Evolutionary conservation across 1,140 invertebrate species (phyloP).

Genomic region (Bacillus rossius): DNA sequence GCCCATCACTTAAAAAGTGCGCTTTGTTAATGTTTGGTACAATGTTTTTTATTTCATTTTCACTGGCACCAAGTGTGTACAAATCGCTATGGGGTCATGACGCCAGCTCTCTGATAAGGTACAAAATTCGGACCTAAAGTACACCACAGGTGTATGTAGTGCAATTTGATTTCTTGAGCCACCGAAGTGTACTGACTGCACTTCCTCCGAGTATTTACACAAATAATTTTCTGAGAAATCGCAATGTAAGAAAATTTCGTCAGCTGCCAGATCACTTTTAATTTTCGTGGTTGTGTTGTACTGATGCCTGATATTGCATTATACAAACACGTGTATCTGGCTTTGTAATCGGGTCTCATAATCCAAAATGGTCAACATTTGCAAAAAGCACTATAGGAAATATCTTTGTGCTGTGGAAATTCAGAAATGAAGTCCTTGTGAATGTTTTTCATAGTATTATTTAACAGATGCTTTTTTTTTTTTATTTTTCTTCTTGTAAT

Average conservation of each 20-base stretch:
- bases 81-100: constrained; percentile 21
- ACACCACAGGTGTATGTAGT: constrained; percentile 5
- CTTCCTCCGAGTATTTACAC: constrained; percentile 11
- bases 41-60: not conserved
- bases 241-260: constrained; percentile 5
- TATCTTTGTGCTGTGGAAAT: not conserved
- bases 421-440: no score
- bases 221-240: constrained; percentile 18
- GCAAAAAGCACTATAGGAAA: constrained; percentile 2
- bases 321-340: constrained; percentile 1
- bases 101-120: constrained; percentile 17
- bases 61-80: constrained; percentile 18
- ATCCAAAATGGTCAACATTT: constrained; percentile 2
- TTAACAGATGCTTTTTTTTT: not conserved
- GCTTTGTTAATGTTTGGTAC: not conserved
- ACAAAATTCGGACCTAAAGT: constrained; percentile 15
- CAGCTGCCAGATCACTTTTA: not conserved
- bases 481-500: constrained; percentile 7
- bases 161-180: constrained; percentile 13
- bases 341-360: not conserved
- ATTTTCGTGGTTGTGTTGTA: not conserved
- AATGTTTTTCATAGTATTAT: constrained; percentile 1
- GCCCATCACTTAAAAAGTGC: not conserved
- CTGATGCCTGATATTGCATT: not conserved
- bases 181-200: constrained; percentile 17